Percentiles rank a stretch among this genome's conserved stretches.
These are phyloP conservation scores for Chamaetylas fuelleborni DNA, from an alignment of 2,113 vertebrate genomes.

Conservation along the genomic window DNA sequence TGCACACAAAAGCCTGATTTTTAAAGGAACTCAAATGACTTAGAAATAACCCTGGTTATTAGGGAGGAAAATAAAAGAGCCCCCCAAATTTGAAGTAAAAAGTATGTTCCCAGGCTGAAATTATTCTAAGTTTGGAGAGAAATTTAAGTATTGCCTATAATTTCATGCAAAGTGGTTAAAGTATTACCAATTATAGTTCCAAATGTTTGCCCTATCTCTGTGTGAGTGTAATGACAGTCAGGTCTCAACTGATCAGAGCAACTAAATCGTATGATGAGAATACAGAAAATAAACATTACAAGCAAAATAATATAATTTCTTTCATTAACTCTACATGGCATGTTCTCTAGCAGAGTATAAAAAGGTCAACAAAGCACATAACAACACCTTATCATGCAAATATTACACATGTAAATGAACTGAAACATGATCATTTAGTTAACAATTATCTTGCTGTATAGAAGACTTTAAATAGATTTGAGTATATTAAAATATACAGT, in stretches of 20 bases:
- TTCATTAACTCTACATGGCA: constrained; percentile 2
- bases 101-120: not conserved
- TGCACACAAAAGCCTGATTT: not conserved
- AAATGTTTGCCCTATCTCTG: not conserved
- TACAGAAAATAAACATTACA: constrained; percentile 20
- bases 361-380: not conserved
- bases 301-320: not conserved
- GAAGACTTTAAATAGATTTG: constrained; percentile 22
- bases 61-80: not conserved
- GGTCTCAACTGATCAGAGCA: not conserved
- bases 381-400: not conserved
- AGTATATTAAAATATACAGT: constrained; percentile 33
- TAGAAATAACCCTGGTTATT: not conserved
- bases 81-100: not conserved
- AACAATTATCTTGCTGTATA: constrained; percentile 22
- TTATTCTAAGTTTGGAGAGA: constrained; percentile 23
- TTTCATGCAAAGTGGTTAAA: not conserved
- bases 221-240: not conserved
- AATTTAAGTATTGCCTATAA: constrained; percentile 5
- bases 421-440: constrained; percentile 46
- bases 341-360: constrained; percentile 16
- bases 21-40: not conserved
- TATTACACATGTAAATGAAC: constrained; percentile 2
- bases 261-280: constrained; percentile 4
- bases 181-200: not conserved